These are phyloP conservation scores for Polydrusus cervinus DNA, from an alignment of 2,888 invertebrate genomes.

Conservation along the genomic window DNA sequence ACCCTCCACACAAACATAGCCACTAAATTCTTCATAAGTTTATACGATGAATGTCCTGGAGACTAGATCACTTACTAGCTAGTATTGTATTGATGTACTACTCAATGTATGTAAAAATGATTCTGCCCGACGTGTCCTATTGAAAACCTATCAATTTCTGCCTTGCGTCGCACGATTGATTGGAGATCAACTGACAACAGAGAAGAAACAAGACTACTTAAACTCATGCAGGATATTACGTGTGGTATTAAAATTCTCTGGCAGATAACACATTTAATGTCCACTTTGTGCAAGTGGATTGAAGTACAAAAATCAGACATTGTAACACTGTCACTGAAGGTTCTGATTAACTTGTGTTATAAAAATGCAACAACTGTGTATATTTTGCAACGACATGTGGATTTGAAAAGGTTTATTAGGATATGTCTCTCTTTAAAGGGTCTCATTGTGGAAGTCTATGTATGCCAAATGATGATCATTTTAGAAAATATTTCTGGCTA, in stretches of 20 bases:
- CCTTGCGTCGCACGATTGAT: slow-evolving; percentile 78
- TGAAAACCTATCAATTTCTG: slow-evolving; percentile 82
- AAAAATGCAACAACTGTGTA: slow-evolving; percentile 85
- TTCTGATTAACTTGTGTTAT: slow-evolving; percentile 86
- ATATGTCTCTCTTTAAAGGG: slow-evolving; percentile 76
- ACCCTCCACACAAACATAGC: slow-evolving; percentile 78
- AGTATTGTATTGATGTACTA: slow-evolving; percentile 80
- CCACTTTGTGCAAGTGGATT: slow-evolving; percentile 80
- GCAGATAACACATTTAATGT: slow-evolving; percentile 82
- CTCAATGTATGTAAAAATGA: slow-evolving; percentile 78
- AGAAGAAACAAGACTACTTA: slow-evolving; percentile 78
- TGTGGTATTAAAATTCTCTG: slow-evolving; percentile 86
- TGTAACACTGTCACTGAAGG: slow-evolving; percentile 76
- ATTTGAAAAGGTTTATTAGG: slow-evolving; percentile 79
- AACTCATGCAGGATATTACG: slow-evolving; percentile 83
- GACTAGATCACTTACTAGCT: slow-evolving; percentile 75
- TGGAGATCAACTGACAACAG: slow-evolving; percentile 76
- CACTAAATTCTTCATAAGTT: slow-evolving; percentile 79
- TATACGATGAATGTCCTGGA: slow-evolving; percentile 78
- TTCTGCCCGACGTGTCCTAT: slow-evolving; percentile 77
- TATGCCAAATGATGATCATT: slow-evolving; percentile 74
- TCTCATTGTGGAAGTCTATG: slow-evolving; percentile 72
- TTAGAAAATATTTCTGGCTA: slow-evolving; percentile 73
- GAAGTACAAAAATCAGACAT: slow-evolving; percentile 73
- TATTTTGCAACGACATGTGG: slow-evolving; percentile 81